Evolutionary conservation across 2,888 invertebrate genomes (phyloP).

Genomic region (Drosophila maculinotata): DNA sequence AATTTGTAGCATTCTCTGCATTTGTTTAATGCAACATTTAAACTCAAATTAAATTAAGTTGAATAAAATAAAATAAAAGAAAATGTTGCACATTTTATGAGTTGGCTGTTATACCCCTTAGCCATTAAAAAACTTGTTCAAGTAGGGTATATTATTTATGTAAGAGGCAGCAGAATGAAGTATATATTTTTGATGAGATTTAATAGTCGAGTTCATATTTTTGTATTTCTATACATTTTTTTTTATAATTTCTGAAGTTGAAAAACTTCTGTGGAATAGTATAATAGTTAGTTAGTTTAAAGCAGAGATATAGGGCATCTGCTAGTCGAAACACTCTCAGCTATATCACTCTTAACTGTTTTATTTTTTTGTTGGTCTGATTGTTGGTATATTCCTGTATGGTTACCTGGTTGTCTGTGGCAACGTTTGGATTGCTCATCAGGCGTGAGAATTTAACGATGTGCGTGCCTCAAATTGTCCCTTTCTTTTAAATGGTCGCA

Average conservation of each 20-base stretch:
- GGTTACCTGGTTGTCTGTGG: constrained; percentile 48
- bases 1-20: constrained; percentile 35
- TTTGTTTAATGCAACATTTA: constrained; percentile 49
- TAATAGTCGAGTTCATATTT: too few species aligned
- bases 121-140: not conserved
- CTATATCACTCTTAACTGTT: not conserved
- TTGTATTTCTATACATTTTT: too few species aligned
- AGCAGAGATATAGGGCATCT: constrained; percentile 1
- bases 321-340: not conserved
- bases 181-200: too few species aligned
- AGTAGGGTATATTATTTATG: not conserved
- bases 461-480: constrained; percentile 39
- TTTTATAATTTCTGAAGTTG: too few species aligned
- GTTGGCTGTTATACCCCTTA: constrained; percentile 7
- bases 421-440: constrained; percentile 44
- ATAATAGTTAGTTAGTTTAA: too few species aligned
- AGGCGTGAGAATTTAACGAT: constrained; percentile 74
- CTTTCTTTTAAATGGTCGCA: not conserved
- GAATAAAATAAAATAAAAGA: constrained; percentile 27
- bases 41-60: constrained; percentile 35
- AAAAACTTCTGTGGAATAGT: too few species aligned
- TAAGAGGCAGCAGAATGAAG: not conserved
- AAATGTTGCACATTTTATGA: constrained; percentile 41
- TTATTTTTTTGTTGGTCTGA: constrained; percentile 28
- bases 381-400: constrained; percentile 39